These are phyloP conservation scores for Cheilosia urbana DNA, from an alignment of 2,888 invertebrate genomes.

Conservation along the genomic window DNA sequence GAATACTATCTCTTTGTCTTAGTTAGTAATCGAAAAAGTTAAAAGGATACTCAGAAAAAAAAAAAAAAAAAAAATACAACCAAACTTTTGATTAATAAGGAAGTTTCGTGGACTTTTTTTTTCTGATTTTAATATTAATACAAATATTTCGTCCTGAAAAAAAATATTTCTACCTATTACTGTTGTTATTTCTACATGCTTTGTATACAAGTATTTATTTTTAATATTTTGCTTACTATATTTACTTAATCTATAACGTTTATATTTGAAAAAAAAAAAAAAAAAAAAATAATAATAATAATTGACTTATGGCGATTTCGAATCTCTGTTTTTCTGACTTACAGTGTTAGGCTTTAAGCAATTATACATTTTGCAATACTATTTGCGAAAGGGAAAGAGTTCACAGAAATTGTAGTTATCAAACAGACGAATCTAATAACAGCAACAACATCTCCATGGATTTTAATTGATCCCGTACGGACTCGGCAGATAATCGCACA, in stretches of 20 bases:
- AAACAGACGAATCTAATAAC: slow-evolving; percentile 39
- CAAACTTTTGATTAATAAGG: no score
- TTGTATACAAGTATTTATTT: neutral
- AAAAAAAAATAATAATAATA: no score
- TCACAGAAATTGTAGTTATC: slow-evolving; percentile 32
- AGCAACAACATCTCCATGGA: slow-evolving; percentile 65
- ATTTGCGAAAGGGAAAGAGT: slow-evolving; percentile 36
- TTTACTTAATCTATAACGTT: slow-evolving; percentile 1
- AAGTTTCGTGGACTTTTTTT: no score
- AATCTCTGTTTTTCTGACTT: slow-evolving; percentile 59
- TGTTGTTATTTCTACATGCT: neutral
- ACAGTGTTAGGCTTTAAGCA: slow-evolving; percentile 57
- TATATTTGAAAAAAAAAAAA: slow-evolving; percentile 10
- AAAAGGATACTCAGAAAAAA: no score
- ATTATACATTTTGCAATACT: slow-evolving; percentile 39
- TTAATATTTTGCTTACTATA: neutral
- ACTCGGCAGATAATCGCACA: slow-evolving; percentile 69
- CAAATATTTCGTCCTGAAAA: no score
- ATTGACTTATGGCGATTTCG: slow-evolving; percentile 40
- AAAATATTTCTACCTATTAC: no score
- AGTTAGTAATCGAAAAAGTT: no score
- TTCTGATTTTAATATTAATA: no score
- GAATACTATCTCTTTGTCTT: no score
- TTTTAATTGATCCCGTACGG: slow-evolving; percentile 68
- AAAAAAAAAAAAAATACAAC: no score